Conservation (phyloP, 2,797 vertebrate species). For the Girardinus metallicus region DNA sequence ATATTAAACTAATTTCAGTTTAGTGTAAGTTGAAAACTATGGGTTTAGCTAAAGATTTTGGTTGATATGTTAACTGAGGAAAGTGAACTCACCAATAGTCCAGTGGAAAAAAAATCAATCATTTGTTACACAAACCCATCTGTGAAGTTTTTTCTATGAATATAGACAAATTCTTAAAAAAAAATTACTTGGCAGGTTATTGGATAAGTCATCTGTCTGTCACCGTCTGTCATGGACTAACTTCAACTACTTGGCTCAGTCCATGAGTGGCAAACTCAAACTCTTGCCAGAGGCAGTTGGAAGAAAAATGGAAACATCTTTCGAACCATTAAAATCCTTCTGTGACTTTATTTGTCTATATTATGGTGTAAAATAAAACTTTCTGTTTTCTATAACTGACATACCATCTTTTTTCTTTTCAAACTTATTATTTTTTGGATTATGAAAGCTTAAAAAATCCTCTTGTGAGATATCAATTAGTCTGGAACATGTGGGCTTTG, state of each 20-base stretch:
- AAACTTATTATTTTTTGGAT: not conserved
- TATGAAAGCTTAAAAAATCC: not conserved
- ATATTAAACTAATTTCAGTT: not conserved
- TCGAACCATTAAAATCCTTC: not conserved
- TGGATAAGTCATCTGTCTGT: not conserved
- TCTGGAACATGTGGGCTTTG: not conserved
- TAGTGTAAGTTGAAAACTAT: not conserved
- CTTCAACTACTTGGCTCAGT: not conserved
- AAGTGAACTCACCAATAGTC: not conserved
- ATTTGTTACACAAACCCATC: not conserved
- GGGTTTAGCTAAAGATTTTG: not conserved
- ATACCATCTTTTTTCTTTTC: not conserved
- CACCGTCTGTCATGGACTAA: constrained; percentile 1
- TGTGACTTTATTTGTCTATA: not conserved
- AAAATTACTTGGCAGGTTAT: not conserved
- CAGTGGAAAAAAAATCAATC: not conserved
- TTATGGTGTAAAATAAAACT: not conserved
- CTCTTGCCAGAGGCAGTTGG: not conserved
- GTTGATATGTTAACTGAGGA: not conserved
- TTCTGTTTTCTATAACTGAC: not conserved
- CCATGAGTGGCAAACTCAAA: not conserved
- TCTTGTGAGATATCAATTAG: not conserved
- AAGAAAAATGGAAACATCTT: constrained; percentile 4
- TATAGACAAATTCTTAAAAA: not conserved
- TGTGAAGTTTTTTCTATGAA: not conserved